Evolutionary conservation across 2,888 invertebrate species (phyloP).

Genomic region (Mythimna ferrago): DNA sequence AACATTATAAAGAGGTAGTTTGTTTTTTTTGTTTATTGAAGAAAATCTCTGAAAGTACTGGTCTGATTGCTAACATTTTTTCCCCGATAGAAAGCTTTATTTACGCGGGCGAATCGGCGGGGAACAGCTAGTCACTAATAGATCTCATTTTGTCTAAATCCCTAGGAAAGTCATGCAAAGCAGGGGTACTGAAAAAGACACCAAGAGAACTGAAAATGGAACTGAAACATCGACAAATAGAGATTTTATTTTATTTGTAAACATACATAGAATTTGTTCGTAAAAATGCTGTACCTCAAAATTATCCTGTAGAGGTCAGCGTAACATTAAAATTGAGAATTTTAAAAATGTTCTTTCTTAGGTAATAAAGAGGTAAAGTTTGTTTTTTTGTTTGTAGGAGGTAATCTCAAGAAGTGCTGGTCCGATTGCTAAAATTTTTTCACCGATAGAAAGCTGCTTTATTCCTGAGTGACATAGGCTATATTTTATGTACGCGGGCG

Average conservation of each 20-base stretch:
- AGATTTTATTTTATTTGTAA: background rate
- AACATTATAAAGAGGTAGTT: no score
- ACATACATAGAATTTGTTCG: background rate
- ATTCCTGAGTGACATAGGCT: no score
- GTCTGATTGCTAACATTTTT: no score
- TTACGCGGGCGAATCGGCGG: no score
- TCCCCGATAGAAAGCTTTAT: no score
- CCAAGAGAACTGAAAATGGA: background rate
- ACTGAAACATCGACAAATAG: background rate
- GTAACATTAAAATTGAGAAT: slow-evolving; percentile 18
- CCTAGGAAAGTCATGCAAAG: slow-evolving; percentile 23
- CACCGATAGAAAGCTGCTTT: no score
- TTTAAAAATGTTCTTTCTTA: background rate
- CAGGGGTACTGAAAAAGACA: slow-evolving; percentile 13
- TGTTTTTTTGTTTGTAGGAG: no score
- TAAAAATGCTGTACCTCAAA: slow-evolving; percentile 31
- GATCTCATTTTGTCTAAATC: background rate
- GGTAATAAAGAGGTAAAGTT: background rate
- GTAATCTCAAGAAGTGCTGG: no score
- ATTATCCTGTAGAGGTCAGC: slow-evolving; percentile 24
- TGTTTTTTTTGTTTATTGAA: no score
- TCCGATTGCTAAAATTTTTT: no score
- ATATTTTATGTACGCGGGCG: no score
- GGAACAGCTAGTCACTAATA: background rate
- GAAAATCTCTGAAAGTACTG: no score